These are phyloP conservation scores for Apodemus sylvaticus DNA, from an alignment of 2,113 vertebrate species.

Conservation along the genomic window DNA sequence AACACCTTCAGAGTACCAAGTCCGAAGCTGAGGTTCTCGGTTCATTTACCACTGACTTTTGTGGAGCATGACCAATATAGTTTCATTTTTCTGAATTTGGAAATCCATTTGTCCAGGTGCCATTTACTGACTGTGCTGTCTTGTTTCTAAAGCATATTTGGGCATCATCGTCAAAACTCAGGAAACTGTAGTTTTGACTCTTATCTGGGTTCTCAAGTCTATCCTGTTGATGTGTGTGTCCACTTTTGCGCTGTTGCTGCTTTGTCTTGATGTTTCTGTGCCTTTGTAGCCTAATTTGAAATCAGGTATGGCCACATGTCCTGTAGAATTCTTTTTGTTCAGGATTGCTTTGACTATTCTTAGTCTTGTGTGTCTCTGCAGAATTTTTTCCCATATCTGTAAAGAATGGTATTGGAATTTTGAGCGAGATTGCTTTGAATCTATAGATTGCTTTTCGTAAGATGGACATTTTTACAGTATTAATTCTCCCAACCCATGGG, in stretches of 20 bases:
- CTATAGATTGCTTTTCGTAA: not conserved
- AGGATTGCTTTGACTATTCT: not conserved
- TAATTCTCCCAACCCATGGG: not conserved
- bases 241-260: not conserved
- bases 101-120: too few species aligned
- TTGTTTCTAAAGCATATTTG: too few species aligned
- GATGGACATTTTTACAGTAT: not conserved
- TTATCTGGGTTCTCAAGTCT: too few species aligned
- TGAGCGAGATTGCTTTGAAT: not conserved
- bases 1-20: too few species aligned
- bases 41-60: too few species aligned
- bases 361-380: not conserved
- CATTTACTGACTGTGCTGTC: too few species aligned
- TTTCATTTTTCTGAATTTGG: not conserved
- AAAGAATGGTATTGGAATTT: not conserved
- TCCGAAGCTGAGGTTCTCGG: too few species aligned
- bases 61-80: too few species aligned
- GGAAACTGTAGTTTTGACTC: too few species aligned
- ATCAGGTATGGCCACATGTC: not conserved
- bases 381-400: not conserved
- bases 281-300: not conserved
- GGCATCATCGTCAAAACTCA: too few species aligned
- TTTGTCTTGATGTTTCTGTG: not conserved
- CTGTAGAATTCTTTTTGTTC: not conserved
- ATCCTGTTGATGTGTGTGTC: too few species aligned